Percentiles rank a stretch among this genome's conserved stretches.
Conservation (phyloP, 2,113 vertebrate genomes). For the Pampusana beccarii region DNA sequence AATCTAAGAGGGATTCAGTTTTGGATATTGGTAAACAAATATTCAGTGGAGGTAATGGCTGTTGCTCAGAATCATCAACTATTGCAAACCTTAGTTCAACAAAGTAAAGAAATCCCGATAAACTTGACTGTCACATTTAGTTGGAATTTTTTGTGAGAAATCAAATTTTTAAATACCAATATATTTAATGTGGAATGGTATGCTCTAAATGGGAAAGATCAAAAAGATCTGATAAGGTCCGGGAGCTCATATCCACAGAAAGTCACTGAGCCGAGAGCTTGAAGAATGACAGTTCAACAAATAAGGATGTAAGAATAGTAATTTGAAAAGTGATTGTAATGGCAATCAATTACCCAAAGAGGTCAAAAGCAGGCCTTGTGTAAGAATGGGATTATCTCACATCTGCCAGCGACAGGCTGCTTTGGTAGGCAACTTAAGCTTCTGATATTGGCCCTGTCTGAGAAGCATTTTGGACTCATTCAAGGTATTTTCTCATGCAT, state of each 20-base stretch:
- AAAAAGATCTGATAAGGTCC: not conserved
- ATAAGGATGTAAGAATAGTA: not conserved
- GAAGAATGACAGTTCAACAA: not conserved
- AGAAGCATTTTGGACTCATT: not conserved
- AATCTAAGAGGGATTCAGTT: not conserved
- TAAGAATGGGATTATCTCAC: slow-evolving; percentile 3
- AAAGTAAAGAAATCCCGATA: not conserved
- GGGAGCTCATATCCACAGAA: not conserved
- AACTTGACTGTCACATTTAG: not conserved
- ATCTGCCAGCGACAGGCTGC: not conserved
- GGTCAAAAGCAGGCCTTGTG: not conserved
- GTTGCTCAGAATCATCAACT: not conserved
- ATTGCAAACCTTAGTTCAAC: not conserved
- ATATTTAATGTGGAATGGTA: not conserved
- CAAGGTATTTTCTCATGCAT: not conserved
- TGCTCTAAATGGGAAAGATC: not conserved
- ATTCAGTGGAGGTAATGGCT: not conserved
- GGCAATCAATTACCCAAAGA: not conserved
- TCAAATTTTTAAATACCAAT: not conserved
- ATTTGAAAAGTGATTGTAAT: slow-evolving; percentile 21
- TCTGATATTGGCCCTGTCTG: not conserved
- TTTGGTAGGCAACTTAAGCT: not conserved
- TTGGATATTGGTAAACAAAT: not conserved
- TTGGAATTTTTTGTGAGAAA: not conserved
- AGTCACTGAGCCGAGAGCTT: not conserved